These are phyloP conservation scores for Sitobion miscanthi DNA, from an alignment of 1,140 invertebrate species.

Conservation along the genomic window DNA sequence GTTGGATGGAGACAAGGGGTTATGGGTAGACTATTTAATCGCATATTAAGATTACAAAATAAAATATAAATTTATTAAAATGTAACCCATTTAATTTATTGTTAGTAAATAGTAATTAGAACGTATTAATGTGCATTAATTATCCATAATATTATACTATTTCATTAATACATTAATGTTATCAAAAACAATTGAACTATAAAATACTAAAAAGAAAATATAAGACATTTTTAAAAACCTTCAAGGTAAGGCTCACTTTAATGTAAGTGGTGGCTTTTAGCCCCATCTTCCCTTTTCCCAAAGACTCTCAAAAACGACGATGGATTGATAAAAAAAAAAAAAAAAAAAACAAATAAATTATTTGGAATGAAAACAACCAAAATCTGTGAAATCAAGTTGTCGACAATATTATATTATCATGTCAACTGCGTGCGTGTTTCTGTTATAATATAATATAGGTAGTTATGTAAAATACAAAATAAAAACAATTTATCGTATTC, in stretches of 20 bases:
- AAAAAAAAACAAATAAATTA: neutral
- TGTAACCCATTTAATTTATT: neutral
- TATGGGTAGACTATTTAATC: neutral
- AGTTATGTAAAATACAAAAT: neutral
- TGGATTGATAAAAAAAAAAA: neutral
- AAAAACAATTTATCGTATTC: neutral
- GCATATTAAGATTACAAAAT: neutral
- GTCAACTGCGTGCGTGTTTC: too few species aligned
- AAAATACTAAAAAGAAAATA: neutral
- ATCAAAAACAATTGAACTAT: neutral
- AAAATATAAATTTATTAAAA: neutral
- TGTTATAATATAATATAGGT: too few species aligned
- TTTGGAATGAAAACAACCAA: neutral
- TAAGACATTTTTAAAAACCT: neutral
- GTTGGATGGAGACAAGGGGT: neutral
- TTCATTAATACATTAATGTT: neutral
- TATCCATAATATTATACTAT: neutral
- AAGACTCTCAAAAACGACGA: neutral
- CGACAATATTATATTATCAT: neutral
- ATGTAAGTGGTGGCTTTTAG: too few species aligned
- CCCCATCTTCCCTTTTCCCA: neutral
- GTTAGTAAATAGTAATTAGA: neutral
- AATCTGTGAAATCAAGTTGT: neutral
- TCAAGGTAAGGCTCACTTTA: neutral
- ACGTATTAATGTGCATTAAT: neutral